These are phyloP conservation scores for Cephus pulcher DNA, from an alignment of 2,888 invertebrate genomes.

Conservation along the genomic window DNA sequence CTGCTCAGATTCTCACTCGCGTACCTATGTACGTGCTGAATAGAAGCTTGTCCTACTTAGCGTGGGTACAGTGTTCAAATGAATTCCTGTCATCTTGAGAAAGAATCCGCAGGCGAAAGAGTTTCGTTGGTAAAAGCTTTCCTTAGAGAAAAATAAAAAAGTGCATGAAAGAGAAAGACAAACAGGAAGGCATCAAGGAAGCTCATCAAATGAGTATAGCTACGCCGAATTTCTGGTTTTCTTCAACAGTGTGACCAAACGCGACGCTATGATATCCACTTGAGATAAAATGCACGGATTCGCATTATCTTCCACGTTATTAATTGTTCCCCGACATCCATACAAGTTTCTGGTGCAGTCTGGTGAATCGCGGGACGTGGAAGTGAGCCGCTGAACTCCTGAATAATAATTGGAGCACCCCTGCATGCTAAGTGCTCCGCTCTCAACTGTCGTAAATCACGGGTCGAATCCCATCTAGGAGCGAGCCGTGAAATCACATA, in stretches of 20 bases:
- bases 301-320: neutral
- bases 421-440: neutral
- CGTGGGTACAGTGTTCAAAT: neutral
- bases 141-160: neutral
- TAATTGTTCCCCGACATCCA: neutral
- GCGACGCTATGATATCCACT: neutral
- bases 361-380: too few species aligned
- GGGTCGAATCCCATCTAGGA: neutral
- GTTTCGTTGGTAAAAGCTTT: neutral
- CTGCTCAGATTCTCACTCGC: neutral
- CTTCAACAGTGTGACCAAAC: neutral
- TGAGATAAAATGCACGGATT: neutral
- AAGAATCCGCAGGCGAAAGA: neutral
- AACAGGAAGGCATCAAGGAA: neutral
- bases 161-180: neutral
- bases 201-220: neutral
- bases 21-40: constrained; percentile 8
- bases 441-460: neutral
- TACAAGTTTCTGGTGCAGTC: neutral
- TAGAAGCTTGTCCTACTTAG: constrained; percentile 36
- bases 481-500: neutral
- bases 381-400: too few species aligned
- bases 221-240: neutral
- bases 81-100: neutral
- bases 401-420: neutral